Evolutionary conservation across 2,797 vertebrate species (phyloP), one percentile per base, ranked within the genome.

Genomic region (Borostomias antarcticus): DNA sequence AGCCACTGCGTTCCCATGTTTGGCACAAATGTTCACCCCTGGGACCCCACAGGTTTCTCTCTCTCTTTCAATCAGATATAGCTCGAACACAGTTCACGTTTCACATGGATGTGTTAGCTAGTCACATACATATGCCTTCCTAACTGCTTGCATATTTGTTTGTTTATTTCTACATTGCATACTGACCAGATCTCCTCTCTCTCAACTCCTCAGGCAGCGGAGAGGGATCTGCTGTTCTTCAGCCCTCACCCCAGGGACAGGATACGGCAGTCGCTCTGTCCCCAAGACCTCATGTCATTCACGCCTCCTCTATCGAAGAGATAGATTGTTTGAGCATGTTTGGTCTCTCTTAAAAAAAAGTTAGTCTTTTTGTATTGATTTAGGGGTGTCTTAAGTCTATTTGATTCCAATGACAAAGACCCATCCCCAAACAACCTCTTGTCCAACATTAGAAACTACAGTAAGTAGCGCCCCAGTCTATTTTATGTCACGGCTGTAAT

Each of bases 201-300:
- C 28, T 30, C 29, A 19, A 30, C 45, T n/a, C 5, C 57, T 45
- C 79, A 85, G 85, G 65, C 78, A 35, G 80, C 58, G 0, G 68
- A 81, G 17, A 76, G 69, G 0, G 69, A 75, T 7, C 59, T 89
- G 64, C 73, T 93, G 11, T 81, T 91, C 53, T 93, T 92, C 83
- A 93, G 90, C 57, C 89, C 93, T 0, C 82, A 89, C 68, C 65
- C 71, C 64, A 88, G 70, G 73, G 80, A 86, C 71, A 72, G 83
- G 68, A 86, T 92, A 37, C 89, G 88, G 2, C 85, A 81, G 72
- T 93, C 91, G 0, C 77, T 89, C 47, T 93, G 89, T 72, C 87
- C 86, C 0, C 79, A 50, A 71, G 92, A 94, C 74, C 90, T 93
- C 3, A 91, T 94, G 88, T 83, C 85, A 56, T 93, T 94, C 78